Conservation (phyloP, 2,113 vertebrate genomes). For the Tachuris rubrigastra region DNA sequence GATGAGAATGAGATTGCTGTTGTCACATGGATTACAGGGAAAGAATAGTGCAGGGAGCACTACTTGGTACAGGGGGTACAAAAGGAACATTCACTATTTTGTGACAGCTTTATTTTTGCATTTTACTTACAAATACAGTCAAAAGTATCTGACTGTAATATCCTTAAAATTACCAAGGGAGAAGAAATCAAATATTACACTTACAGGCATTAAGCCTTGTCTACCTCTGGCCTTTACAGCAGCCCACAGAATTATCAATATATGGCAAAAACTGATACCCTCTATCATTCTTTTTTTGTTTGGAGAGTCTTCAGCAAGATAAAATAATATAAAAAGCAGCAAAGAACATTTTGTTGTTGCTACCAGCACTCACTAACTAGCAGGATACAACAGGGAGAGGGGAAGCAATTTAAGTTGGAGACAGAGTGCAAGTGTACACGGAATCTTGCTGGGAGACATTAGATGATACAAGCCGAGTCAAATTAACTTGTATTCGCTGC, state of each 20-base stretch:
- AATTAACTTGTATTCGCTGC: conserved; percentile 61
- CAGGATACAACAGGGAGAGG: neutral
- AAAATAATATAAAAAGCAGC: neutral
- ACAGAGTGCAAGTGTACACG: neutral
- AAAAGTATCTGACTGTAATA: neutral
- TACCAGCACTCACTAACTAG: neutral
- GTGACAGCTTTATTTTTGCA: neutral
- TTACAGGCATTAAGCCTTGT: neutral
- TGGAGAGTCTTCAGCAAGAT: neutral
- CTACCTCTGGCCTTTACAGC: neutral
- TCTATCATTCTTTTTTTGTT: neutral
- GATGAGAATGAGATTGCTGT: neutral
- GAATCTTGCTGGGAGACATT: conserved; percentile 46
- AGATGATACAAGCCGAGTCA: conserved; percentile 52
- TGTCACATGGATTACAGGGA: neutral
- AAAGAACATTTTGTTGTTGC: neutral
- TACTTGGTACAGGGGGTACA: neutral
- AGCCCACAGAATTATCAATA: neutral
- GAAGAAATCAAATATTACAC: neutral
- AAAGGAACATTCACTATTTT: neutral
- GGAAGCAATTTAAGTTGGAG: neutral
- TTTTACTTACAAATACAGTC: neutral
- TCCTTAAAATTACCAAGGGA: neutral
- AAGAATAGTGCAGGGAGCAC: neutral
- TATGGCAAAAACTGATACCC: neutral